Base-by-base conservation (phyloP, 2,113 vertebrate genomes). In the Scalopus aquaticus region DNA sequence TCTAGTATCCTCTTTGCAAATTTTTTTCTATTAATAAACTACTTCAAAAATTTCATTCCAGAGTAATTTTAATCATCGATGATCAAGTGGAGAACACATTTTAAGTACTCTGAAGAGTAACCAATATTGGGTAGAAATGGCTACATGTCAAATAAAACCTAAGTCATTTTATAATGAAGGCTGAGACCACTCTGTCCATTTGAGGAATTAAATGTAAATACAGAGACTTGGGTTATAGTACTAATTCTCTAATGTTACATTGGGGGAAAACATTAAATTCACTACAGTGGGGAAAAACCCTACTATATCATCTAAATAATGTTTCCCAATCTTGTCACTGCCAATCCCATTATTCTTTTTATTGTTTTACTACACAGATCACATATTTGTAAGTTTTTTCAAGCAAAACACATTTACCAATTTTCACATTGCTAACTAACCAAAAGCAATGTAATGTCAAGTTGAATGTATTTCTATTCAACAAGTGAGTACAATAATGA, bases 351-450 rank as follows among this genome's bases (percentile, higher is more conserved):
- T 65, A 69, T 39, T 10, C 49, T 51, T 51, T 51, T 58, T 16
- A 70, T 13, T 67, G 24, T 62, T 91, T 83, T 58, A 37, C 44
- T 12, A 35, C 15, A 85, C 60, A 83, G 58, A 83, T 1, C 30
- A 86, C 32, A 46, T 26, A 70, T 90, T 49, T 90, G 7, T 77
- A 83, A 94, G n/a, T 17, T 44, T 92, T 90, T 92, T 77, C 35
- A 54, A 39, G 44, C 2, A 77, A 80, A 92, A 58, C 51, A n/a
- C 5, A 65, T 8, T 56, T 65, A 44, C 49, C 5, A 72, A 42
- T 49, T 56, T 87, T 30, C 28, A 12, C 9, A 3, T 51, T 74
- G 42, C 13, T 46, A 39, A 70, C 65, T 92, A 92, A 82, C 11
- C 49, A 80, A 88, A 90, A 26, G 11, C 60, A 88, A 12, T 28